Evolutionary conservation across 2,113 vertebrate genomes (phyloP).

Genomic region (Aegotheles bennettii): DNA sequence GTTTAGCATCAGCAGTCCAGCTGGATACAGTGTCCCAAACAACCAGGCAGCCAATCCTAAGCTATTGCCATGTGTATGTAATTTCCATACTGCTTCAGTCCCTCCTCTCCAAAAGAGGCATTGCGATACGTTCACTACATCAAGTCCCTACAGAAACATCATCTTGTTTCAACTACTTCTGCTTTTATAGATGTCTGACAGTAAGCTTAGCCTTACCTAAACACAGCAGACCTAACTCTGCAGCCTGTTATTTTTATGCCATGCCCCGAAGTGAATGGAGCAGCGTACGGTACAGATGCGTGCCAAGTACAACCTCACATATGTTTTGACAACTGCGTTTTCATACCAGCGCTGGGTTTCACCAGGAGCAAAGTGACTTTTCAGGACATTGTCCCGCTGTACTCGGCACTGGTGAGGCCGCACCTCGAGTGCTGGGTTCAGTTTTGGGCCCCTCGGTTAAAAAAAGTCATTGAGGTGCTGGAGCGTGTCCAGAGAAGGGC

Average conservation of each 20-base stretch:
- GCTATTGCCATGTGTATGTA: background rate
- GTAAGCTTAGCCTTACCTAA: background rate
- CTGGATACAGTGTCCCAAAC: background rate
- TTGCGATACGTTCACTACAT: background rate
- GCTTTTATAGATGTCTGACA: background rate
- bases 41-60: rapidly evolving
- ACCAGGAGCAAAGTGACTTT: background rate
- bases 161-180: background rate
- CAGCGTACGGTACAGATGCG: background rate
- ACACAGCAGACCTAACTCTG: background rate
- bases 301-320: rapidly evolving
- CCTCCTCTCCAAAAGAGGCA: background rate
- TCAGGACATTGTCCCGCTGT: background rate
- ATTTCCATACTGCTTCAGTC: background rate
- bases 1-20: background rate
- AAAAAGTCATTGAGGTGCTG: no score
- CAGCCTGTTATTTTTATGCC: background rate
- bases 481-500: no score
- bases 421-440: no score
- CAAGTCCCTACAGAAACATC: background rate
- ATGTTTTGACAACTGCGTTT: background rate
- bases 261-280: background rate
- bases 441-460: no score
- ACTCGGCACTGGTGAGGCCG: no score
- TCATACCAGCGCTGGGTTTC: background rate